Base-by-base conservation (phyloP, 2,888 invertebrate species). In the Parochlus steinenii region DNA sequence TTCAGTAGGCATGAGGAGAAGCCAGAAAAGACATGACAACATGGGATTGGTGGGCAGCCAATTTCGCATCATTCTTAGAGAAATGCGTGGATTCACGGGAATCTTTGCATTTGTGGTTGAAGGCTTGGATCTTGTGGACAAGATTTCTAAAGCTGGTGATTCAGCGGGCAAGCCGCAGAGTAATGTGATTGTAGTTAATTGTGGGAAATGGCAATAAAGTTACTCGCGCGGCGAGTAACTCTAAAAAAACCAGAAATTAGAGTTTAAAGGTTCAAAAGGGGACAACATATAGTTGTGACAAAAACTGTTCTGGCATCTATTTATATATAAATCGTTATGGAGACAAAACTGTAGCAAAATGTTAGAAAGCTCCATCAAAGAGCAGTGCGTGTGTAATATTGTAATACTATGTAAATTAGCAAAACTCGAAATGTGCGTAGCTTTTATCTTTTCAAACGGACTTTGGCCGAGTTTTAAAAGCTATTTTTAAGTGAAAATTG, bases 1-100 rank as follows among this genome's bases (percentile, higher is more conserved):
- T 24, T 73, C 80, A 10, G 79, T 82, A 6, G 82, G 81, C 36
- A 82, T 83, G 81, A 64, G 81, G 8, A 66, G 82, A 28, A 77
- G 79, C 39, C 80, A 81, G 52, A 77, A 76, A 54, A 69, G 79
- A 18, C 80, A 78, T 59, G 79, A 81, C 54, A 77, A 75, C 47
- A 62, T 74, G 46, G 80, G 81, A 32, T 70, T 80, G 65, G 81
- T 82, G n/a, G 82, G 81, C 16, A 81, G 81, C 39, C 82, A 82
- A 56, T 83, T 82, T 60, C 72, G 82, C 43, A 72, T 82, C 43
- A 77, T 82, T 46, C 60, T 82, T 48, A 74, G 78, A 45, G 80
- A 82, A 53, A 81, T 80, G 77, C 67, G 79, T 41, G 78, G 78
- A 27, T 82, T 82, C 57, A 80, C 81, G 5, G 81, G 76, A 26